Evolutionary conservation across 2,797 vertebrate species (phyloP).

Genomic region (Halcyon smyrnensis): DNA sequence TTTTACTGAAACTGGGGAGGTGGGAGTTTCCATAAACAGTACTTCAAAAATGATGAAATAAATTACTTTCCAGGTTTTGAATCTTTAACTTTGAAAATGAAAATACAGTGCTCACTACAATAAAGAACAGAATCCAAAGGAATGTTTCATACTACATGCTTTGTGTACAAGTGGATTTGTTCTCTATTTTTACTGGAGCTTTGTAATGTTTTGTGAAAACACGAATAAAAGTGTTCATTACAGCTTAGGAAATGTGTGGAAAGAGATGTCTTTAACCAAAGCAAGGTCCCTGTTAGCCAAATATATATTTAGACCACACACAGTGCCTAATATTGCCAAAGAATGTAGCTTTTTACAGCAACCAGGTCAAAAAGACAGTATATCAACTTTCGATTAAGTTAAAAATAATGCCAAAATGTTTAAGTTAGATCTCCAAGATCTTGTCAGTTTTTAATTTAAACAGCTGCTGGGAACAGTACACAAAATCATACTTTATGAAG

Average conservation of each 20-base stretch:
- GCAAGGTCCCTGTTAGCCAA: slow-evolving; percentile 44
- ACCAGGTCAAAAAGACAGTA: slow-evolving; percentile 73
- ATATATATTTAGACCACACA: slow-evolving; percentile 79
- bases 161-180: slow-evolving; percentile 7
- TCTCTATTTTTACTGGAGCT: slow-evolving; percentile 51
- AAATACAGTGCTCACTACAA: not conserved
- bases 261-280: slow-evolving; percentile 73
- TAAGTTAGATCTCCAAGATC: slow-evolving; percentile 59
- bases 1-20: not conserved
- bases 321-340: slow-evolving; percentile 73
- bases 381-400: slow-evolving; percentile 76
- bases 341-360: slow-evolving; percentile 75
- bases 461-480: slow-evolving; percentile 58
- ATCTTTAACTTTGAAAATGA: slow-evolving; percentile 2
- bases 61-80: not conserved
- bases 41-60: not conserved
- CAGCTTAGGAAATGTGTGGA: slow-evolving; percentile 64
- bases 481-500: slow-evolving; percentile 71
- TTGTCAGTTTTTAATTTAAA: slow-evolving; percentile 72
- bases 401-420: slow-evolving; percentile 74
- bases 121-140: not conserved
- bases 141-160: not conserved
- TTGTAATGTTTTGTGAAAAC: slow-evolving; percentile 60
- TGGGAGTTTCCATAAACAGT: not conserved
- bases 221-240: slow-evolving; percentile 68